Conservation (phyloP, 2,797 vertebrate genomes). For the Falco rusticolus region DNA sequence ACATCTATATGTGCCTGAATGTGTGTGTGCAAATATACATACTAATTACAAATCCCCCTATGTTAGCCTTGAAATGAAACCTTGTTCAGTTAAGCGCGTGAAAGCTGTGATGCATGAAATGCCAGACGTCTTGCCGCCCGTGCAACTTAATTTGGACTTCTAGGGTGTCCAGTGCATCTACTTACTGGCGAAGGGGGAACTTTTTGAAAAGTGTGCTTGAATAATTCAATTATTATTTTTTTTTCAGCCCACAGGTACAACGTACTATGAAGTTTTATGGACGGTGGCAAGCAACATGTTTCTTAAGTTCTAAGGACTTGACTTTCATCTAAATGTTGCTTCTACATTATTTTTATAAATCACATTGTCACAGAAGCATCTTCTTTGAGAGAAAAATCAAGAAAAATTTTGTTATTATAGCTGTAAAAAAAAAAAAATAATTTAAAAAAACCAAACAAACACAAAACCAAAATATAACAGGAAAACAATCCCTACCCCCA, state of each 20-base stretch:
- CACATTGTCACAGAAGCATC: background rate
- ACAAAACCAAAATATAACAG: background rate
- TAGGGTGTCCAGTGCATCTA: background rate
- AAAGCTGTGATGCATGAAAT: background rate
- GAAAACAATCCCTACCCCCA: accelerated
- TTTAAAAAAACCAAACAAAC: no score
- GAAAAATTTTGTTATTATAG: background rate
- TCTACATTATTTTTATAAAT: background rate
- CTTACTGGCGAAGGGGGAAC: background rate
- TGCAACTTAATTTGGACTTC: constrained; percentile 1
- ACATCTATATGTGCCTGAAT: background rate
- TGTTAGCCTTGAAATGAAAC: background rate
- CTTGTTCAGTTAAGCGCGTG: background rate
- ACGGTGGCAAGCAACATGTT: background rate
- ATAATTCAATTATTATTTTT: background rate
- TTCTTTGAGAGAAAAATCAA: background rate
- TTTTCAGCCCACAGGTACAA: background rate
- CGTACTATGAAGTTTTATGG: background rate
- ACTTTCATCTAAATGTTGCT: background rate
- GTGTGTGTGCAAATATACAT: background rate
- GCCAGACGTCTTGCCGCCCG: background rate
- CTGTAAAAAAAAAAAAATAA: background rate
- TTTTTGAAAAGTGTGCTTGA: background rate
- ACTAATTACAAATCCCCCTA: background rate
- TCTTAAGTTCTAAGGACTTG: background rate